Evolutionary conservation across 1,140 invertebrate genomes (phyloP).

Genomic region (Drosophila chauvacae): DNA sequence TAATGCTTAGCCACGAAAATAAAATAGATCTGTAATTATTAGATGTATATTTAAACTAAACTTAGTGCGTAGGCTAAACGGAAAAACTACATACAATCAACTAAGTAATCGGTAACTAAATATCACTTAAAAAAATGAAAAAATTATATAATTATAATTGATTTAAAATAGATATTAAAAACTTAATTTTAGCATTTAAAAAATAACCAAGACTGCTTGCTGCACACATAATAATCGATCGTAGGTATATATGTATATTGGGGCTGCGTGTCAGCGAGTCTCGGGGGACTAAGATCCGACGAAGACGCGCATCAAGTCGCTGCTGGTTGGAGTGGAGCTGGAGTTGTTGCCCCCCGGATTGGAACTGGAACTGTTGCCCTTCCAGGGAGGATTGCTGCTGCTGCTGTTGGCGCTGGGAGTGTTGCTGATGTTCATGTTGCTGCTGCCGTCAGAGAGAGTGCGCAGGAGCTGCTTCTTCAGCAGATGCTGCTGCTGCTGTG

Average conservation of each 20-base stretch:
- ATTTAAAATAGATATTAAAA: conserved; percentile 63
- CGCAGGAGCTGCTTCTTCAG: conserved; percentile 73
- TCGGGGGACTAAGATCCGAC: conserved; percentile 65
- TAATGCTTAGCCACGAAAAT: conserved; percentile 56
- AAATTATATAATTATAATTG: conserved; percentile 43
- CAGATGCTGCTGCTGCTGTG: conserved; percentile 23
- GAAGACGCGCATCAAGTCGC: conserved; percentile 77
- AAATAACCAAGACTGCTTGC: conserved; percentile 32
- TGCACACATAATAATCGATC: conserved; percentile 44
- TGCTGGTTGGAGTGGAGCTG: conserved; percentile 49
- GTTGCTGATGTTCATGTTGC: conserved; percentile 56
- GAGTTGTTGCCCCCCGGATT: conserved; percentile 57
- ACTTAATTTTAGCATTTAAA: conserved; percentile 40
- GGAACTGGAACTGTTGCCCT: conserved; percentile 62
- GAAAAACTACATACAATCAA: conserved; percentile 70
- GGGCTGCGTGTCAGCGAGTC: conserved; percentile 1
- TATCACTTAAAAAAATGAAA: conserved; percentile 70
- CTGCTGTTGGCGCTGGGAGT: conserved; percentile 36
- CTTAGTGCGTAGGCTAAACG: conserved; percentile 68
- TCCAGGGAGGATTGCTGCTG: conserved; percentile 63
- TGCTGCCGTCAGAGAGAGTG: conserved; percentile 68
- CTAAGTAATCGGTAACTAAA: conserved; percentile 63
- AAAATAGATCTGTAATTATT: conserved; percentile 35
- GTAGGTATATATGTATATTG: conserved; percentile 26
- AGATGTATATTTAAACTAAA: conserved; percentile 51